A percentile compares a stretch with the other conserved stretches of the same genome.
Conservation (phyloP, 2,888 invertebrate genomes). For the Cerceris rybyensis region DNA sequence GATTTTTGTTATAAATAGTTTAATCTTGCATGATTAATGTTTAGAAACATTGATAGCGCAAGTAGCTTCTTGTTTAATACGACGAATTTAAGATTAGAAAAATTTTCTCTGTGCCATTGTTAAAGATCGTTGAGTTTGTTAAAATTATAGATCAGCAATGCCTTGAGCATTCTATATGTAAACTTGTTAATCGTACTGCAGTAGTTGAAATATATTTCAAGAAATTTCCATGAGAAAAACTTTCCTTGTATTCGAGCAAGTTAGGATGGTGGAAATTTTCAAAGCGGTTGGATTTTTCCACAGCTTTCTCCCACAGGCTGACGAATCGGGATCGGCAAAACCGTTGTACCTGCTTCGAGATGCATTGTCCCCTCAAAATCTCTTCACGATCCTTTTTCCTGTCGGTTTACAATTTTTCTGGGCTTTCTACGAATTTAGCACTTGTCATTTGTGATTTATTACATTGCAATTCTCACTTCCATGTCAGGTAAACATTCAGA, state of each 20-base stretch:
- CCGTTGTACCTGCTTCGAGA: background rate
- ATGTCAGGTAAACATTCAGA: background rate
- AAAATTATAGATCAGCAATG: too few species aligned
- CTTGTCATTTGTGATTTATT: conserved; percentile 10
- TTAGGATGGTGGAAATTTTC: background rate
- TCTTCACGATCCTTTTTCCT: conserved; percentile 8
- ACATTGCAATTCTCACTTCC: background rate
- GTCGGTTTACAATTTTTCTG: background rate
- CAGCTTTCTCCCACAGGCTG: background rate
- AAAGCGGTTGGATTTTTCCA: background rate
- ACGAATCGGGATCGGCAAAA: background rate
- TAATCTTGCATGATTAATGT: too few species aligned
- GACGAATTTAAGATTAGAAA: too few species aligned
- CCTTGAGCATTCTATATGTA: too few species aligned
- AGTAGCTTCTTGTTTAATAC: too few species aligned
- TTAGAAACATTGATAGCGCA: too few species aligned
- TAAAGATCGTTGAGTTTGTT: too few species aligned
- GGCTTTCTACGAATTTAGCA: background rate
- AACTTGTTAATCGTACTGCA: too few species aligned
- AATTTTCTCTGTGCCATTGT: too few species aligned
- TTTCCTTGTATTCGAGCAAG: background rate
- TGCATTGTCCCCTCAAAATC: conserved; percentile 8
- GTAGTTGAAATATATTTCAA: too few species aligned
- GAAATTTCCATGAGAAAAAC: background rate
- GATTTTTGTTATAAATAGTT: too few species aligned